Evolutionary conservation across 2,797 vertebrate species (phyloP).

Genomic region (Taenioides sp.): DNA sequence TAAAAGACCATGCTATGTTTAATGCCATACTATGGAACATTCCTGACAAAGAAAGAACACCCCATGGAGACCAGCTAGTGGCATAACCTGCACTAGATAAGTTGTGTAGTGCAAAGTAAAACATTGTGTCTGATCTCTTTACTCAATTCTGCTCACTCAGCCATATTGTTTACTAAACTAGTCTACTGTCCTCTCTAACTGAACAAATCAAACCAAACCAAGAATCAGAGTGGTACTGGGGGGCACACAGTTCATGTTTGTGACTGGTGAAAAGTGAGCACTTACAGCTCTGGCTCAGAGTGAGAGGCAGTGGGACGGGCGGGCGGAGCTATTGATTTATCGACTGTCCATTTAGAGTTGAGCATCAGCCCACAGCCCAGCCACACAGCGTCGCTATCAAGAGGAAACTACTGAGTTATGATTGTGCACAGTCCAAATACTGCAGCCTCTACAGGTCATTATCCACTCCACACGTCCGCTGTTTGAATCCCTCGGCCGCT

Average conservation of each 20-base stretch:
- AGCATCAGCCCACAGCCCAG: slow-evolving; percentile 51
- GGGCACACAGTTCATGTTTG: slow-evolving; percentile 13
- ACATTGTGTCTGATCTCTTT: background rate
- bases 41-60: background rate
- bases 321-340: slow-evolving; percentile 55
- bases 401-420: slow-evolving; percentile 41
- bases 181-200: background rate
- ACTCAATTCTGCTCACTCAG: background rate
- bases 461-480: slow-evolving; percentile 21
- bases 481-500: background rate
- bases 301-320: slow-evolving; percentile 39
- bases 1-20: too few species aligned
- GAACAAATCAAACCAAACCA: slow-evolving; percentile 7
- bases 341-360: slow-evolving; percentile 50
- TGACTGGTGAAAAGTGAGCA: slow-evolving; percentile 50
- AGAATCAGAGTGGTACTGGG: background rate
- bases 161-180: background rate
- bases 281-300: slow-evolving; percentile 47
- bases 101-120: background rate
- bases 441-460: slow-evolving; percentile 17
- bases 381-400: slow-evolving; percentile 25
- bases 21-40: background rate
- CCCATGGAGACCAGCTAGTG: too few species aligned
- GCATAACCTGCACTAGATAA: background rate
- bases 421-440: slow-evolving; percentile 11